Evolutionary conservation across 2,888 invertebrate species (phyloP).

Genomic region (Hetaerina titia): DNA sequence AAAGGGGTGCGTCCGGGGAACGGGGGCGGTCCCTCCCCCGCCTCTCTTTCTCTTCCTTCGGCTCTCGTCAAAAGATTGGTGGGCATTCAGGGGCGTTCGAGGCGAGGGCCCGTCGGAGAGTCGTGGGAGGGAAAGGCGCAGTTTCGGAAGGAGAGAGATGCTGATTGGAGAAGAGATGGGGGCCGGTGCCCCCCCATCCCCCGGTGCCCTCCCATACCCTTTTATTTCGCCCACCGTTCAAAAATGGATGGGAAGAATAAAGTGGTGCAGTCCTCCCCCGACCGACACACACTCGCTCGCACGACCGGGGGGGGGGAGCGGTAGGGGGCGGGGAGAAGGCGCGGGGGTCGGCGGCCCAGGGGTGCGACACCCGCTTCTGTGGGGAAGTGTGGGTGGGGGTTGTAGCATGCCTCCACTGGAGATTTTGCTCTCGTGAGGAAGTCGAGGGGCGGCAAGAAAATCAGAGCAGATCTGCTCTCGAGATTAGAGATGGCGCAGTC

Average conservation of each 20-base stretch:
- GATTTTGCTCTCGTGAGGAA: neutral
- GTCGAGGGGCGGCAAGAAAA: neutral
- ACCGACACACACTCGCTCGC: neutral
- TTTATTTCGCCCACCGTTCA: neutral
- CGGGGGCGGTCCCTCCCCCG: neutral
- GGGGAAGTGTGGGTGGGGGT: neutral
- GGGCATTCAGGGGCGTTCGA: neutral
- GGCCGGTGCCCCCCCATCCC: neutral
- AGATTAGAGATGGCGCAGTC: conserved; percentile 29
- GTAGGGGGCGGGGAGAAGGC: neutral
- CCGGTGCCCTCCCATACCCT: neutral
- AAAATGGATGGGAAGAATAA: neutral
- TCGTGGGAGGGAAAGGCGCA: neutral
- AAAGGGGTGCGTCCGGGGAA: neutral
- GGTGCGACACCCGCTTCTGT: neutral
- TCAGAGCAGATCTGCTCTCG: conserved; percentile 36
- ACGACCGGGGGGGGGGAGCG: neutral
- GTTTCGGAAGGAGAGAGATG: neutral
- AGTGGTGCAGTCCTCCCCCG: neutral
- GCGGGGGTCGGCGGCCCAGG: neutral
- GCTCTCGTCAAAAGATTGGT: neutral
- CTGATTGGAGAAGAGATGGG: conserved; percentile 2
- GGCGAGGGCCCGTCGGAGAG: neutral
- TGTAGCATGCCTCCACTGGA: neutral
- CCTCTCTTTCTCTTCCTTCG: neutral